phyloP scores from a whole-genome alignment of 2,888 invertebrate genomes.

The Spodoptera exigua region DNA sequence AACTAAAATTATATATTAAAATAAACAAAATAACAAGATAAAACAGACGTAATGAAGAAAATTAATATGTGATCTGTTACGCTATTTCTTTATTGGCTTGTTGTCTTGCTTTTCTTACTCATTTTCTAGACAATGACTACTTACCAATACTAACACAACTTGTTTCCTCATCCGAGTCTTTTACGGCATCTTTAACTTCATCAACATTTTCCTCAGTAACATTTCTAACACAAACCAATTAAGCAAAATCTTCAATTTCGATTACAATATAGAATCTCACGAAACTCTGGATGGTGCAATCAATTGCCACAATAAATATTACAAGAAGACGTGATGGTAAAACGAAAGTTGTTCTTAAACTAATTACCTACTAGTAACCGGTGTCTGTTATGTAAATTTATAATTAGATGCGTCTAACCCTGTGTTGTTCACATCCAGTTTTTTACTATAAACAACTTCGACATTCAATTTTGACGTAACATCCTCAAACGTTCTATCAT shows the following conservation, averaged over 20 bases:
- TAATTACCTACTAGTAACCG: slow-evolving; percentile 69
- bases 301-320: slow-evolving; percentile 41
- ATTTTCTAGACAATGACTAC: too few species aligned
- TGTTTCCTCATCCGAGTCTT: too few species aligned
- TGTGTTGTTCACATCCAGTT: slow-evolving; percentile 64
- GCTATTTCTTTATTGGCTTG: too few species aligned
- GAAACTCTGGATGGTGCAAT: slow-evolving; percentile 36
- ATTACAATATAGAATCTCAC: not conserved
- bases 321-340: slow-evolving; percentile 58
- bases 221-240: too few species aligned
- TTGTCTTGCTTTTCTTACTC: too few species aligned
- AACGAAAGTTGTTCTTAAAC: slow-evolving; percentile 75
- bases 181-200: too few species aligned
- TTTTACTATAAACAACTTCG: slow-evolving; percentile 27
- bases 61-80: too few species aligned
- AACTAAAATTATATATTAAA: not conserved
- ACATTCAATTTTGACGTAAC: slow-evolving; percentile 26
- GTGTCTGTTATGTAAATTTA: slow-evolving; percentile 74
- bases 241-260: not conserved
- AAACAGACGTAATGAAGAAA: too few species aligned
- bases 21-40: not conserved
- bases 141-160: too few species aligned
- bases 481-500: slow-evolving; percentile 40
- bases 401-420: slow-evolving; percentile 69
- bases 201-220: too few species aligned